Base-by-base conservation (phyloP, 1,140 invertebrate genomes). In the Drosophila nasuta region DNA sequence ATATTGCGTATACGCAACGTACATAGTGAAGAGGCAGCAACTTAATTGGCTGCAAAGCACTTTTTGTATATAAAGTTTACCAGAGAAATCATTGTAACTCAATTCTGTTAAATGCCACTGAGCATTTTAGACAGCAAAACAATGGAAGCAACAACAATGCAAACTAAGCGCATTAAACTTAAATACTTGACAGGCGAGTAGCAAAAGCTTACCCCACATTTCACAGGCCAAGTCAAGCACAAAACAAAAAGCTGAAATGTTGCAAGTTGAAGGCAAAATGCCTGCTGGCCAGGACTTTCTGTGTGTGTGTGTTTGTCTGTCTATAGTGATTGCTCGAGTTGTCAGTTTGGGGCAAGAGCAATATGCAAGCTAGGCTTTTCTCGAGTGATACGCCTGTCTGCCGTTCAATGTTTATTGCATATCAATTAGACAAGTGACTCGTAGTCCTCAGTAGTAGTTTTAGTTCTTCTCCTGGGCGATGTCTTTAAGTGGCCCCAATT, bases 321-420 rank as follows among this genome's bases (percentile, higher is more conserved):
- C 43, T 77, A 59, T 68, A 51, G 60, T 79, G 71, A 56, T 64
- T 79, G 76, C 68, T 73, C 68, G 54, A 54, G 51, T 67, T 78
- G 82, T 78, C 79, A 79, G 71, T 86, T 70, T 25, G 20, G 51
- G 41, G 43, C 13, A 41, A 41, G 20, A 25, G 62, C 72, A 69
- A 74, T 74, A 62, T 75, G 58, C 72, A 70, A 46, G 58, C 58
- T 59, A 43, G 45, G 67, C 69, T 83, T 65, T 76, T 33, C 69
- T 25, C 20, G 20, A 79, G 77, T 77, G 74, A 79, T 79, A 79
- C 77, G 77, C 70, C 43, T 72, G 65, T 74, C 75, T 68, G 49
- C 6, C 72, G 69, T 51, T 64, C 82, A 82, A 88, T 87, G 82
- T 86, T 86, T 86, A 87, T 86, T 87, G 82, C 82, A 86, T 86